Percentiles rank a stretch among this genome's conserved stretches.
These are phyloP conservation scores for Tineola bisselliella DNA, from an alignment of 2,888 invertebrate genomes.

Conservation along the genomic window DNA sequence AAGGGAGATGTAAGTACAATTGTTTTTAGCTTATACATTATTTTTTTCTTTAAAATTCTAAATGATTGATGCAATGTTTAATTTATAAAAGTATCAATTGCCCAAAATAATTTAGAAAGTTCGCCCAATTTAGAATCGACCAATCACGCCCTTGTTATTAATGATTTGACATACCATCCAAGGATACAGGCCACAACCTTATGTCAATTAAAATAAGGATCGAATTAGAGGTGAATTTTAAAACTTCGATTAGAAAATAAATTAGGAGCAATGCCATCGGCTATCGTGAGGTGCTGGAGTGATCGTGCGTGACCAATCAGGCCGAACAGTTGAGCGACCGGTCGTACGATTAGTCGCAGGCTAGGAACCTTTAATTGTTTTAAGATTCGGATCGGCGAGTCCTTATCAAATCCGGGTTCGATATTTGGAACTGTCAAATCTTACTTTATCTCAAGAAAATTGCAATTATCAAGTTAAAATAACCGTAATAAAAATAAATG, in stretches of 20 bases:
- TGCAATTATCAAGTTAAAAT: not conserved
- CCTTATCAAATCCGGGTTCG: slow-evolving; percentile 9
- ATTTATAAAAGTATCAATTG: not conserved
- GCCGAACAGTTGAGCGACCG: slow-evolving; percentile 9
- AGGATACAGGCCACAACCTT: not conserved
- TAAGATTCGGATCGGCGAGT: slow-evolving; percentile 2
- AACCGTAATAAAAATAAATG: too few relatives aligned
- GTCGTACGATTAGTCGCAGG: slow-evolving; percentile 12
- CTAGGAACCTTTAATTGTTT: not conserved
- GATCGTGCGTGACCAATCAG: slow-evolving; percentile 17
- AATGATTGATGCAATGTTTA: too few relatives aligned
- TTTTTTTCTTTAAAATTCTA: too few relatives aligned
- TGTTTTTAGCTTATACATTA: too few relatives aligned
- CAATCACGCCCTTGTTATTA: not conserved
- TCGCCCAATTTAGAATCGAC: not conserved
- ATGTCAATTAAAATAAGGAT: not conserved
- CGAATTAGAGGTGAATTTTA: not conserved
- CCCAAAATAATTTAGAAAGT: not conserved
- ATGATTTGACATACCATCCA: not conserved
- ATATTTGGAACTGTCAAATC: not conserved
- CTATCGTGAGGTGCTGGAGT: slow-evolving; percentile 11
- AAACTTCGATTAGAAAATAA: not conserved
- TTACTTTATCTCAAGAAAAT: not conserved
- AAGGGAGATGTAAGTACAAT: too few relatives aligned
- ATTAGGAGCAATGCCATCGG: slow-evolving; percentile 10